Evolutionary conservation across 2,113 vertebrate species (phyloP).

Genomic region (Colistium nudipinnis): DNA sequence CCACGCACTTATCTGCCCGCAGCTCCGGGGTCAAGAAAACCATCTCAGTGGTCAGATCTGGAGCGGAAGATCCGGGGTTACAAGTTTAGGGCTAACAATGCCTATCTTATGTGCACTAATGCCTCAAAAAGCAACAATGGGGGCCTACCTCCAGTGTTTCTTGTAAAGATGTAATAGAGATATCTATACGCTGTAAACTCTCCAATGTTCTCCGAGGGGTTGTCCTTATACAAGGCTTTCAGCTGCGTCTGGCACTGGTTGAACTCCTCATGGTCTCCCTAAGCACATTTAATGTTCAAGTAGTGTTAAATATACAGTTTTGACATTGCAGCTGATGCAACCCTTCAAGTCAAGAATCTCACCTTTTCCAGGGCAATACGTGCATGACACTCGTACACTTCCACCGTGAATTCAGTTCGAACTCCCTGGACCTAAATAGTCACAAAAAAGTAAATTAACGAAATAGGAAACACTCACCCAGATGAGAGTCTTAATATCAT

Average conservation of each 20-base stretch:
- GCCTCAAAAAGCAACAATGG: constrained; percentile 22
- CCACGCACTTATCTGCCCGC: constrained; percentile 86
- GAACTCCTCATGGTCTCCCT: constrained; percentile 95
- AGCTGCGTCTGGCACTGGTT: constrained; percentile 95
- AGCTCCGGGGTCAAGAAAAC: constrained; percentile 87
- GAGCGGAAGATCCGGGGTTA: not conserved
- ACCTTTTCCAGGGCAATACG: constrained; percentile 93
- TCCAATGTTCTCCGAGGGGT: constrained; percentile 87
- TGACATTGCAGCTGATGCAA: not conserved
- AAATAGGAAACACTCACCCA: not conserved
- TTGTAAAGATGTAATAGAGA: constrained; percentile 94
- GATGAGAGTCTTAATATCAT: not conserved
- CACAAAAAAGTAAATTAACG: not conserved
- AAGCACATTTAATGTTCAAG: not conserved
- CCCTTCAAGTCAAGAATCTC: not conserved
- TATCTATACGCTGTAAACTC: constrained; percentile 93
- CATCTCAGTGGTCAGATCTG: constrained; percentile 92
- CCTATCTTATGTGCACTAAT: not conserved
- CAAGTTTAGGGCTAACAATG: not conserved
- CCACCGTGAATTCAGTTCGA: constrained; percentile 92
- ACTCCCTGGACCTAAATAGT: constrained; percentile 84
- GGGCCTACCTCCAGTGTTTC: constrained; percentile 88
- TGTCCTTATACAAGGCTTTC: constrained; percentile 90
- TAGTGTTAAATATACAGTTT: not conserved
- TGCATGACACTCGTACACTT: constrained; percentile 93